These are phyloP conservation scores for Girardinichthys multiradiatus DNA, from an alignment of 2,113 vertebrate species.

Conservation along the genomic window DNA sequence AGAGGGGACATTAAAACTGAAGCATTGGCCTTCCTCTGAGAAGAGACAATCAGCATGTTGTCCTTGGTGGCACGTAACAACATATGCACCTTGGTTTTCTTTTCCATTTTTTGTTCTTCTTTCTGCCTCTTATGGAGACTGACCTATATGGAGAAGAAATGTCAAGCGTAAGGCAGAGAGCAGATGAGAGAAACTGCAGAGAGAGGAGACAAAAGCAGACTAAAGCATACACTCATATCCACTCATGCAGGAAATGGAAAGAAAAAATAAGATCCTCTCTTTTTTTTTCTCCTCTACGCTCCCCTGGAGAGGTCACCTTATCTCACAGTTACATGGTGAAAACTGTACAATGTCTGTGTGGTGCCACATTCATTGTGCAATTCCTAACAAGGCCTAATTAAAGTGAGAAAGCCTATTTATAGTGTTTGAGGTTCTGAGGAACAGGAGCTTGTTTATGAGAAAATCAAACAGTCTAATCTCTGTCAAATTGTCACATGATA, in stretches of 20 bases:
- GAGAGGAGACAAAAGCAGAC: slow-evolving; percentile 71
- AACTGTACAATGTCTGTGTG: slow-evolving; percentile 34
- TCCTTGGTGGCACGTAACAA: slow-evolving; percentile 35
- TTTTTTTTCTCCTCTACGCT: slow-evolving; percentile 21
- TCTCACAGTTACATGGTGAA: slow-evolving; percentile 38
- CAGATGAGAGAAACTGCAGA: slow-evolving; percentile 59
- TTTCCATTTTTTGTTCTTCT: slow-evolving; percentile 7
- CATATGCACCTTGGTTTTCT: slow-evolving; percentile 22
- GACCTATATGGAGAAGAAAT: slow-evolving; percentile 77
- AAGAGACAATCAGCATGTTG: slow-evolving; percentile 66
- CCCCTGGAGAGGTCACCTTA: slow-evolving; percentile 59
- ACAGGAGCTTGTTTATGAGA: not conserved
- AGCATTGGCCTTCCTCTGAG: slow-evolving; percentile 39
- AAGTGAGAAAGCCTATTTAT: slow-evolving; percentile 41
- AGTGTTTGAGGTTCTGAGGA: not conserved
- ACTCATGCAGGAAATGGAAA: slow-evolving; percentile 78
- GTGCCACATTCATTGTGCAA: slow-evolving; percentile 28
- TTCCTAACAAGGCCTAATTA: slow-evolving; percentile 57
- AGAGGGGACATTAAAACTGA: slow-evolving; percentile 33
- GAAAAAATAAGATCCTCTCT: slow-evolving; percentile 66
- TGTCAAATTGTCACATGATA: not conserved
- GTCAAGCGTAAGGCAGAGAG: slow-evolving; percentile 64
- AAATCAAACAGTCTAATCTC: not conserved
- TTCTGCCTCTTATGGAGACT: slow-evolving; percentile 55
- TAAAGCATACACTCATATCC: slow-evolving; percentile 69